Evolutionary conservation across 2,888 invertebrate species (phyloP).

Genomic region (Podotricha telesiphe): DNA sequence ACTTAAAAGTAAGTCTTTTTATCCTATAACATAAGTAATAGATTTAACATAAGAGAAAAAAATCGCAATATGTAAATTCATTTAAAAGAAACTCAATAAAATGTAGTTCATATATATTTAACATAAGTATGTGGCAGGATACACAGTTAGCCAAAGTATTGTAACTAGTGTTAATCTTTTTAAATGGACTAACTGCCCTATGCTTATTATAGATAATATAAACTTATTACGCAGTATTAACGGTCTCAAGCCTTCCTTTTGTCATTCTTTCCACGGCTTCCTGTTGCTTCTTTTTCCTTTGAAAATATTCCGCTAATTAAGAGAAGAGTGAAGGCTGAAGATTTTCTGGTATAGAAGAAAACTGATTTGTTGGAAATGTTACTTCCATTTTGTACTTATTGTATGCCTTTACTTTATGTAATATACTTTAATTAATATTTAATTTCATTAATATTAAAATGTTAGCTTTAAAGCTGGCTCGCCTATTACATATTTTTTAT

Average conservation of each 20-base stretch:
- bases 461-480: not conserved
- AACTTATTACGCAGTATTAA: constrained; percentile 52
- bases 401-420: constrained; percentile 52
- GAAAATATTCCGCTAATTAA: constrained; percentile 80
- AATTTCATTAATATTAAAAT: not conserved
- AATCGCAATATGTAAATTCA: too few species aligned
- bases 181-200: constrained; percentile 32
- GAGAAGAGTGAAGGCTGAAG: constrained; percentile 68
- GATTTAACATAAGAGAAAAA: too few species aligned
- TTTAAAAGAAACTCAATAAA: too few species aligned
- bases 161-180: constrained; percentile 31
- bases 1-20: too few species aligned
- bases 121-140: not conserved
- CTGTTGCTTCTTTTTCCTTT: constrained; percentile 71
- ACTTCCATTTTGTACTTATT: constrained; percentile 60
- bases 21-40: too few species aligned
- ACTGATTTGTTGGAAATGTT: constrained; percentile 72
- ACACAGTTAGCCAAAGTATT: not conserved
- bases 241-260: constrained; percentile 70
- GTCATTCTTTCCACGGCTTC: constrained; percentile 63
- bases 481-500: not conserved
- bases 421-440: constrained; percentile 19
- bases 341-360: constrained; percentile 79
- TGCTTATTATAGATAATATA: constrained; percentile 38
- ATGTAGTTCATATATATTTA: not conserved